phyloP scores from a whole-genome alignment of 2,113 vertebrate genomes.

The Callipepla squamata region DNA sequence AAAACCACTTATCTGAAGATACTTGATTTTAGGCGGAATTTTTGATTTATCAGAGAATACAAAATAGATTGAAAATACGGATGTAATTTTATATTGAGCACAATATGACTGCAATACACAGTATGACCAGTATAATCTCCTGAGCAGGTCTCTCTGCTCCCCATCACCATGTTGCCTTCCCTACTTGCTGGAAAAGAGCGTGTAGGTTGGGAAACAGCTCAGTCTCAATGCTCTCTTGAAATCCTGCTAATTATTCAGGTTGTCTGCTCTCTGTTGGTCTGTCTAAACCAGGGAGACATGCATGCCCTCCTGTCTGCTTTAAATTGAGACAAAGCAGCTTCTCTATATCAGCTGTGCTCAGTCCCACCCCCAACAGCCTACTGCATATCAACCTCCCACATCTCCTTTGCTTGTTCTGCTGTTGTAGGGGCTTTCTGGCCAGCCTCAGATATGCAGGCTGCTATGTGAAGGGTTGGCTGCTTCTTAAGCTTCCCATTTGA shows the following conservation, averaged over 20 bases:
- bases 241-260: not conserved
- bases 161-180: rapidly evolving
- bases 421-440: not conserved
- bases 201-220: not conserved
- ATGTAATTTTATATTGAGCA: not conserved
- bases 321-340: not conserved
- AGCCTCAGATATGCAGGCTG: not conserved
- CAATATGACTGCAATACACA: not conserved
- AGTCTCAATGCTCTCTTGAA: not conserved
- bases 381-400: no score
- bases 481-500: not conserved
- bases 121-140: not conserved
- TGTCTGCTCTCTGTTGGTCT: not conserved
- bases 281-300: not conserved
- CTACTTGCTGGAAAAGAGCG: not conserved
- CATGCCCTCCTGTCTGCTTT: not conserved
- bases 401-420: not conserved
- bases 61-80: not conserved
- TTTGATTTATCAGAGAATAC: not conserved
- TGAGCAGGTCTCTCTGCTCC: rapidly evolving
- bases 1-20: not conserved
- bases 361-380: not conserved
- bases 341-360: not conserved
- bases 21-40: not conserved
- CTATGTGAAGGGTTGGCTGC: not conserved